These are phyloP conservation scores for Drosophila vallismaia DNA, from an alignment of 2,888 invertebrate species.

Conservation along the genomic window DNA sequence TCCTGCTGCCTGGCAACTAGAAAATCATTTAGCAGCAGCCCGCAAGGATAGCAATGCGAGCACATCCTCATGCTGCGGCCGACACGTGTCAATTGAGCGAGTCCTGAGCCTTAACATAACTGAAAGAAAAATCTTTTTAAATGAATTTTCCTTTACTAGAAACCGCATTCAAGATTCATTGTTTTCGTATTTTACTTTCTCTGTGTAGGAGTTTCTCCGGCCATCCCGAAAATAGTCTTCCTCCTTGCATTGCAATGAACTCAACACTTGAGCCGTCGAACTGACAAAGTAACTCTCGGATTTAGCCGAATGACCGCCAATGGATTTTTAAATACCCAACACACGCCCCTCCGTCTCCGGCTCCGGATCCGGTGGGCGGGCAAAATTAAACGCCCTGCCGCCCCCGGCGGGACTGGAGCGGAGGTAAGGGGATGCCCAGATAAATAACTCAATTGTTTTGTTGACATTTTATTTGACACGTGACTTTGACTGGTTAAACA, in stretches of 20 bases:
- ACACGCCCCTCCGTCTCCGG: constrained; percentile 52
- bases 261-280: constrained; percentile 67
- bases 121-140: neutral
- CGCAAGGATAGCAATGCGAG: constrained; percentile 46
- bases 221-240: constrained; percentile 37
- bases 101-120: constrained; percentile 27
- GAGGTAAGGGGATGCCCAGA: constrained; percentile 48
- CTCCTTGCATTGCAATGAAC: constrained; percentile 75
- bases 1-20: constrained; percentile 76
- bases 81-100: constrained; percentile 80
- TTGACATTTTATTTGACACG: constrained; percentile 84
- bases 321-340: constrained; percentile 77
- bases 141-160: neutral
- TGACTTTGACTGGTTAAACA: constrained; percentile 81
- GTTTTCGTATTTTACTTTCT: neutral
- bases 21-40: constrained; percentile 79
- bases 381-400: constrained; percentile 68
- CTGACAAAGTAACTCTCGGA: constrained; percentile 78
- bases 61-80: constrained; percentile 36
- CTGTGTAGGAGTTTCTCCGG: constrained; percentile 24
- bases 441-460: constrained; percentile 84
- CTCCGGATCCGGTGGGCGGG: constrained; percentile 30
- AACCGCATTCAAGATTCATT: neutral
- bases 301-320: constrained; percentile 76
- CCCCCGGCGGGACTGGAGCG: constrained; percentile 19